phyloP scores from a whole-genome alignment of 2,888 invertebrate genomes.

The Scaptomyza tumidula region DNA sequence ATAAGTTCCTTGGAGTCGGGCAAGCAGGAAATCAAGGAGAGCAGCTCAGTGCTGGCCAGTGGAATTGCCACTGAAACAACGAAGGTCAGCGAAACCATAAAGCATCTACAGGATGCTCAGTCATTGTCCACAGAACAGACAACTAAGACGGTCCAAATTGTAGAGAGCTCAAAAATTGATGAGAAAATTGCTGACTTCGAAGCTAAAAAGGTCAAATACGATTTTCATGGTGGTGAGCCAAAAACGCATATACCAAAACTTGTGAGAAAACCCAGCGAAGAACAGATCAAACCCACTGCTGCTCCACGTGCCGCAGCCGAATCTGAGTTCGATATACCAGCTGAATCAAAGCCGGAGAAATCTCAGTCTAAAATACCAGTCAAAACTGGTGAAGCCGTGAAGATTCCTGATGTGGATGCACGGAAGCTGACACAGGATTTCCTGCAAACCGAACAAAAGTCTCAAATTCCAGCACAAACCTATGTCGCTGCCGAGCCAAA shows the following conservation, averaged over 20 bases:
- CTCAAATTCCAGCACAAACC: constrained; percentile 17
- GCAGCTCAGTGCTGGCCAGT: constrained; percentile 13
- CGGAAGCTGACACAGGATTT: constrained; percentile 67
- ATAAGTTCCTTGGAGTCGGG: constrained; percentile 71
- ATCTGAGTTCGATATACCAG: constrained; percentile 48
- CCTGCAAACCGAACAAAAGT: constrained; percentile 62
- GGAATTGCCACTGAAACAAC: constrained; percentile 49
- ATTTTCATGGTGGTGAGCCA: constrained; percentile 75
- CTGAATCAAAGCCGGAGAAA: constrained; percentile 60
- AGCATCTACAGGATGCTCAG: constrained; percentile 57
- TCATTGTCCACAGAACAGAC: constrained; percentile 39
- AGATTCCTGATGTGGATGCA: constrained; percentile 55
- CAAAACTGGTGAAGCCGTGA: constrained; percentile 42
- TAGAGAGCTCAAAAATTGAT: constrained; percentile 68
- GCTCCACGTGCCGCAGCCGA: constrained; percentile 66
- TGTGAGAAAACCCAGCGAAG: constrained; percentile 32
- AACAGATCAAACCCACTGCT: constrained; percentile 49
- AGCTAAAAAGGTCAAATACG: constrained; percentile 75
- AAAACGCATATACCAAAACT: constrained; percentile 67
- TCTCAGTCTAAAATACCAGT: constrained; percentile 67
- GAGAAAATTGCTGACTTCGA: constrained; percentile 76
- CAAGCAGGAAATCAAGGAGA: constrained; percentile 47
- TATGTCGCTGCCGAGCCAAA: constrained; percentile 39
- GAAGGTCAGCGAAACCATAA: constrained; percentile 72
- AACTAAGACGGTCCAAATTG: constrained; percentile 45